phyloP scores from a whole-genome alignment of 2,113 vertebrate genomes.

The Eudyptes chrysolophus region DNA sequence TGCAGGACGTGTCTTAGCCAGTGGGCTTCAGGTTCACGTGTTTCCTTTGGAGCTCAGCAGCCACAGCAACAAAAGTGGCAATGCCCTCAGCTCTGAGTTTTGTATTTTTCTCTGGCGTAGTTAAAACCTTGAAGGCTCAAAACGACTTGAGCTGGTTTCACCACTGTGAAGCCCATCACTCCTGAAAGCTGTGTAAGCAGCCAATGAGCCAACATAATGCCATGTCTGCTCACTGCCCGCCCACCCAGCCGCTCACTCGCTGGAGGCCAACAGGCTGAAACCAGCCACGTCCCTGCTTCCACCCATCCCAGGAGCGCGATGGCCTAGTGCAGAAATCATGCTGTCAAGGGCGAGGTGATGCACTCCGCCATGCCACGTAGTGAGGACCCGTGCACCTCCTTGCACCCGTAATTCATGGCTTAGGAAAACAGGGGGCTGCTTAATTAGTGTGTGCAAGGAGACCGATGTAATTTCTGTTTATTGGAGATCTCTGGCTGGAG shows the following conservation, averaged over 20 bases:
- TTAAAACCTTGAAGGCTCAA: not conserved
- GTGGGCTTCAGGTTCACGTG: accelerated
- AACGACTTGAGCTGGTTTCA: not conserved
- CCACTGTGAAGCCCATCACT: not conserved
- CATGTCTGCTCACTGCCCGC: accelerated
- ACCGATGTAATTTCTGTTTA: not conserved
- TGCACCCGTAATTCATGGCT: accelerated
- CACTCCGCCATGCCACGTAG: accelerated
- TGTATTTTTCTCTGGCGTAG: not conserved
- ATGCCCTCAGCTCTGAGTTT: not conserved
- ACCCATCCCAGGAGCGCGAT: accelerated
- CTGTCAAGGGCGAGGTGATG: accelerated
- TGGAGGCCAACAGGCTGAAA: accelerated
- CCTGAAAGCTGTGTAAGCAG: not conserved
- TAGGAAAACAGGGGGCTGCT: not conserved
- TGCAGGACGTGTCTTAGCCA: not conserved
- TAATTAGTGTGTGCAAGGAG: not conserved
- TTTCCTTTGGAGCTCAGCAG: not conserved
- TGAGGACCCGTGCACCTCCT: accelerated
- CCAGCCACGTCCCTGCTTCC: not conserved
- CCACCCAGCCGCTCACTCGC: not conserved
- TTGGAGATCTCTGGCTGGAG: not conserved
- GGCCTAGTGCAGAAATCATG: not conserved
- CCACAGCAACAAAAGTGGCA: not conserved
- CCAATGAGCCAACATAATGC: accelerated